phyloP scores from a whole-genome alignment of 2,888 invertebrate species.

The Campoplex nolae region DNA sequence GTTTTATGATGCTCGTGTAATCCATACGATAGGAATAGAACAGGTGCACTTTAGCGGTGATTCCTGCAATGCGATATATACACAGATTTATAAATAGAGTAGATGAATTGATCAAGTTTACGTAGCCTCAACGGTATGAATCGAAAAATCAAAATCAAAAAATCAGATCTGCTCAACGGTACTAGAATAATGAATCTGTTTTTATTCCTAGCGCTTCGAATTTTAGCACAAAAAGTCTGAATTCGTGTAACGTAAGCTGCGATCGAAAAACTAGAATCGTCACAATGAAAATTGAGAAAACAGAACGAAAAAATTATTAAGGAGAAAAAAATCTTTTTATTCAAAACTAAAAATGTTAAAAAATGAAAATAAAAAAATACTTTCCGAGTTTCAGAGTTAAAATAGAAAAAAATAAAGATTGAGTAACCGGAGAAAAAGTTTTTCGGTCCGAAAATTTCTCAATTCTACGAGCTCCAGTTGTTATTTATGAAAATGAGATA shows the following conservation, averaged over 20 bases:
- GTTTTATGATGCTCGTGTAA: slow-evolving; percentile 26
- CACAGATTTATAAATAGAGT: slow-evolving; percentile 23
- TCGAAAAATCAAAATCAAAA: background rate
- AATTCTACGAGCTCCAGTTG: background rate
- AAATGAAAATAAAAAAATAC: too few species aligned
- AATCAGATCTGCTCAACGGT: background rate
- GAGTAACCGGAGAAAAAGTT: background rate
- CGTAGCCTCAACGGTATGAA: background rate
- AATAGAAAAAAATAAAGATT: too few species aligned
- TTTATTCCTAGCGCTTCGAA: too few species aligned
- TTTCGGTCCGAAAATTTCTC: background rate
- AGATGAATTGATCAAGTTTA: background rate
- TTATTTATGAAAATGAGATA: background rate
- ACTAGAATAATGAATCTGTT: background rate
- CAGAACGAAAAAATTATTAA: background rate
- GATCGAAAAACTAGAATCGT: background rate
- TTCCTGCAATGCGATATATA: slow-evolving; percentile 27
- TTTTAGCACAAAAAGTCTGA: background rate
- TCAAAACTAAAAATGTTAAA: background rate
- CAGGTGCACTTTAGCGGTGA: slow-evolving; percentile 55
- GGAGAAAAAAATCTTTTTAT: background rate
- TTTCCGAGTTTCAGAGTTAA: background rate
- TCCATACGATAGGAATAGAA: slow-evolving; percentile 33
- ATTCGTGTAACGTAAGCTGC: background rate
- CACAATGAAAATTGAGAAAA: too few species aligned